Percentiles rank a stretch among this genome's conserved stretches.
Evolutionary conservation across 1,140 invertebrate genomes (phyloP).

Genomic region (Kradibia gibbosae): DNA sequence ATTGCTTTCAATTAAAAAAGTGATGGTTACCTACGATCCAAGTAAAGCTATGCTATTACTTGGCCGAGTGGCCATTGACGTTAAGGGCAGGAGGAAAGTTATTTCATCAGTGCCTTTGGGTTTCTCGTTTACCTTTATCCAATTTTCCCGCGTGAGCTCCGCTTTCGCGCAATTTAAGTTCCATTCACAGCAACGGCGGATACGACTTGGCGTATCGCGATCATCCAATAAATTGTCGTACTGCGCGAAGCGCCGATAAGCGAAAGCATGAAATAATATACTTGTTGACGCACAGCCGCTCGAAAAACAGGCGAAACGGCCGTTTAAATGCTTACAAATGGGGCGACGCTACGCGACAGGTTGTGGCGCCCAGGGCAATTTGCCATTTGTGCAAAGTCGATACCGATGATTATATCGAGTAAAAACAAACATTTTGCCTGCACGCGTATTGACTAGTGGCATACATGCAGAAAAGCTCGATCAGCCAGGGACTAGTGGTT

Average conservation of each 20-base stretch:
- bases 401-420: conserved; percentile 16
- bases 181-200: not conserved
- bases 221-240: not conserved
- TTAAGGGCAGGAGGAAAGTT: not conserved
- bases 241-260: conserved; percentile 13
- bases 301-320: not conserved
- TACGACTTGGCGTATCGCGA: not conserved
- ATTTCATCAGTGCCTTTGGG: not conserved
- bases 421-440: conserved; percentile 19
- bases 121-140: conserved; percentile 15
- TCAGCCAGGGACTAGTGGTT: no score
- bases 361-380: not conserved
- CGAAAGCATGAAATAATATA: conserved; percentile 39
- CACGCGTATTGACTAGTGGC: not conserved
- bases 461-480: not conserved
- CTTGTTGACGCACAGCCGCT: conserved; percentile 16
- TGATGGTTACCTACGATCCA: not conserved
- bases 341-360: conserved; percentile 1
- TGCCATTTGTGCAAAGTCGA: conserved; percentile 10
- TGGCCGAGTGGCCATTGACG: not conserved
- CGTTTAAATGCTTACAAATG: conserved; percentile 16
- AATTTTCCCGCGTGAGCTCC: not conserved
- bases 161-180: not conserved
- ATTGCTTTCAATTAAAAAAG: not conserved
- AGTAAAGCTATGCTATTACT: conserved; percentile 10